phyloP scores from a whole-genome alignment of 2,888 invertebrate genomes.

The Drosophila nigricruria region DNA sequence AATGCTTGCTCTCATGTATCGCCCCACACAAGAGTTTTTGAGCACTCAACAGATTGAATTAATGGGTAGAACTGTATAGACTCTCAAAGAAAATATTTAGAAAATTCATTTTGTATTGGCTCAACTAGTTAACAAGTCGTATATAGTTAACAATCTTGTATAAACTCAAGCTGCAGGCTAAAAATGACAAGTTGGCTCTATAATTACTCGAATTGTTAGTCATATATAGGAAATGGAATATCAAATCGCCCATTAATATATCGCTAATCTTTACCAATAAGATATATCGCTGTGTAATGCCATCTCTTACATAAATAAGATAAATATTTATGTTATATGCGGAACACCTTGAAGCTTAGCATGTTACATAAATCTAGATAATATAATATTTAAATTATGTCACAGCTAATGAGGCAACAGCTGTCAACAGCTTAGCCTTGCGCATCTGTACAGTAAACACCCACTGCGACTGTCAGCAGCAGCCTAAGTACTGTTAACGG shows the following conservation, averaged over 20 bases:
- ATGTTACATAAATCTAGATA: conserved; percentile 7
- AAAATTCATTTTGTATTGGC: neutral
- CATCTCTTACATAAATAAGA: neutral
- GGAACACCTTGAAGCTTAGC: conserved; percentile 15
- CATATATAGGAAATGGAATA: neutral
- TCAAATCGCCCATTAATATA: too few relatives aligned
- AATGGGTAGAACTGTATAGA: too few relatives aligned
- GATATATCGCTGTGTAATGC: neutral
- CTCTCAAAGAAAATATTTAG: too few relatives aligned
- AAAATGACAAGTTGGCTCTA: neutral
- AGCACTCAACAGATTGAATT: too few relatives aligned
- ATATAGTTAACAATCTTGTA: neutral
- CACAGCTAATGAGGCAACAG: conserved; percentile 13
- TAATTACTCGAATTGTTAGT: neutral
- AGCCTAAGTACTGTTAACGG: conserved; percentile 18
- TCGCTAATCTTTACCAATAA: neutral
- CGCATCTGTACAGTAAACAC: conserved; percentile 27
- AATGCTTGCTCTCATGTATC: too few relatives aligned
- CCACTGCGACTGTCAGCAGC: conserved; percentile 20
- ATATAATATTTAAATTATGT: conserved; percentile 10
- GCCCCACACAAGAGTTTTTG: too few relatives aligned
- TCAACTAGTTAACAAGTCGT: neutral
- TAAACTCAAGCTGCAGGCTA: neutral
- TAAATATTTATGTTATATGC: neutral
- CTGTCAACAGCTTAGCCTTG: conserved; percentile 28